Evolutionary conservation across 2,888 invertebrate species (phyloP).

Genomic region (Plagodis pulveraria): DNA sequence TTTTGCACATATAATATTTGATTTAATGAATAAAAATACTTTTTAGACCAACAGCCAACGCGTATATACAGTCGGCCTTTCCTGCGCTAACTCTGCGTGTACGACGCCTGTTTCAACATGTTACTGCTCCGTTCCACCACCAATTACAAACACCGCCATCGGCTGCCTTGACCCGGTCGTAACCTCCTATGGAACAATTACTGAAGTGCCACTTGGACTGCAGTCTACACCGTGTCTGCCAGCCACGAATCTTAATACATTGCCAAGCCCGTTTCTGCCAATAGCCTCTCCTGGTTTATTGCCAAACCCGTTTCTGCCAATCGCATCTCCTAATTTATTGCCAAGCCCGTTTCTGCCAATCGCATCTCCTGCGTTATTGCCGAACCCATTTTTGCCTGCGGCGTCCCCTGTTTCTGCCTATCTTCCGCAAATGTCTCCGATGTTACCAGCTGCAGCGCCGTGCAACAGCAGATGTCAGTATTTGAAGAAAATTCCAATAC

Average conservation of each 20-base stretch:
- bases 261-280: neutral
- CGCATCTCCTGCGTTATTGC: slow-evolving; percentile 1
- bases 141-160: slow-evolving; percentile 3
- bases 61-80: neutral
- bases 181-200: slow-evolving; percentile 7
- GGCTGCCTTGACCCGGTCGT: slow-evolving; percentile 13
- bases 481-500: slow-evolving; percentile 65
- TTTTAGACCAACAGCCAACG: slow-evolving; percentile 15
- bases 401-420: slow-evolving; percentile 57
- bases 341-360: slow-evolving; percentile 10
- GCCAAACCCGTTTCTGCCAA: neutral
- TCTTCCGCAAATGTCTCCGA: slow-evolving; percentile 44
- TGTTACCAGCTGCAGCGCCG: slow-evolving; percentile 46
- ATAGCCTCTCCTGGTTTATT: neutral
- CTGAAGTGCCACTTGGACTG: slow-evolving; percentile 15
- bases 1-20: too few species aligned
- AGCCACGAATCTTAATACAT: too few species aligned
- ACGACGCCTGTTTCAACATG: slow-evolving; percentile 3
- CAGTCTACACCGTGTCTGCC: slow-evolving; percentile 1
- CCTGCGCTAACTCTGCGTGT: neutral
- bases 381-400: slow-evolving; percentile 54
- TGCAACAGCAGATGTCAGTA: slow-evolving; percentile 52
- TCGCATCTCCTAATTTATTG: neutral
- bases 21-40: neutral
- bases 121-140: slow-evolving; percentile 2